These are phyloP conservation scores for Hippocampus barbouri DNA, from an alignment of 2,113 vertebrate genomes.

Conservation along the genomic window DNA sequence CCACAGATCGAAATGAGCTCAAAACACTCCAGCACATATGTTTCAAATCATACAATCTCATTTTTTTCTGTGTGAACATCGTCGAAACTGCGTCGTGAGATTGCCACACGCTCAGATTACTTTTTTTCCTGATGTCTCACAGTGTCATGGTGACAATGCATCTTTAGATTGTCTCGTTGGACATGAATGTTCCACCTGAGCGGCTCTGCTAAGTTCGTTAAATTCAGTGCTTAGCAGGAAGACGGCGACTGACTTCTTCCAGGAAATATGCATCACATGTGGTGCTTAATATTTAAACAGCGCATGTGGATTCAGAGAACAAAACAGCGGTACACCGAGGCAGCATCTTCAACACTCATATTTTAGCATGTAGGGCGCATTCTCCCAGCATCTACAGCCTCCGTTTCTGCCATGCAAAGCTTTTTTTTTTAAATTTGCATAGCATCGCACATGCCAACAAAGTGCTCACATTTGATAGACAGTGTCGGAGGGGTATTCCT, in stretches of 20 bases:
- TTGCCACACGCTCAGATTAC: too few species aligned
- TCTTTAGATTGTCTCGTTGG: too few species aligned
- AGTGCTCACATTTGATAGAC: background rate
- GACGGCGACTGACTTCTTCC: background rate
- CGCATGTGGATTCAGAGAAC: background rate
- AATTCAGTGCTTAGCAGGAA: background rate
- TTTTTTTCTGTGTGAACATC: too few species aligned
- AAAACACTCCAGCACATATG: too few species aligned
- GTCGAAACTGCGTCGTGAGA: too few species aligned
- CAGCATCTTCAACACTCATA: background rate
- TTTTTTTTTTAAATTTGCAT: background rate
- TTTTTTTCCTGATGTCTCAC: too few species aligned
- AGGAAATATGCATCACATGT: background rate
- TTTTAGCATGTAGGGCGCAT: background rate
- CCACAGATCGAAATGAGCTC: too few species aligned
- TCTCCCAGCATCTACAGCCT: background rate
- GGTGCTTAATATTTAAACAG: slow-evolving; percentile 13
- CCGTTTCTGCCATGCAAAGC: background rate
- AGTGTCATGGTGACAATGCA: too few species aligned
- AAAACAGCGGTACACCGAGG: background rate
- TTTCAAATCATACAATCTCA: too few species aligned
- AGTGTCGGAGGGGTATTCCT: background rate
- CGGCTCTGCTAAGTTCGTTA: background rate
- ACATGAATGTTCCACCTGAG: background rate
- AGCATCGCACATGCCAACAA: background rate